phyloP scores from a whole-genome alignment of 2,888 invertebrate genomes.

The Temnothorax rugatulus region DNA sequence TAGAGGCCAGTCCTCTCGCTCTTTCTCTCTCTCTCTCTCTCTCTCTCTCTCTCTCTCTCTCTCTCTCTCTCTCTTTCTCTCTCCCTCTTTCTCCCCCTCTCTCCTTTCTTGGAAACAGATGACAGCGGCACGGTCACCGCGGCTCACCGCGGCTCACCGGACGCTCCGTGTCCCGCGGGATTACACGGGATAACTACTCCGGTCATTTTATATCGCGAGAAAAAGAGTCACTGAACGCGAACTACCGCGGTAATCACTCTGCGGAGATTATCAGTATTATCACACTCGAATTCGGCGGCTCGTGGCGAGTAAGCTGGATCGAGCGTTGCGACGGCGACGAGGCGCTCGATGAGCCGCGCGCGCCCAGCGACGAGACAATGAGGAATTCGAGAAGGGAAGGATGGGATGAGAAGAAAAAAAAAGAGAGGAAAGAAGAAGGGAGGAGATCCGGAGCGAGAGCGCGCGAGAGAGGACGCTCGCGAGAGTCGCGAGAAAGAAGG shows the following conservation, averaged over 20 bases:
- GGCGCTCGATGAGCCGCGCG: conserved; percentile 14
- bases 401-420: neutral
- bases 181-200: conserved; percentile 33
- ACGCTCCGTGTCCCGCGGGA: conserved; percentile 59
- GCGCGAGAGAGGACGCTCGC: no score
- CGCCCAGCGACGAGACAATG: conserved; percentile 17
- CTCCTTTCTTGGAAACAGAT: conserved; percentile 78
- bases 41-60: neutral
- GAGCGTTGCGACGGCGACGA: neutral
- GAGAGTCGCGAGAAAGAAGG: no score
- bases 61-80: neutral
- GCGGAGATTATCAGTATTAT: conserved; percentile 13
- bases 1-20: conserved; percentile 25
- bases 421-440: no score
- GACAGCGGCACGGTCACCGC: conserved; percentile 76
- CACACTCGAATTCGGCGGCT: conserved; percentile 57
- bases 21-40: conserved; percentile 27
- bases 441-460: neutral
- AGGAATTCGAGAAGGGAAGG: conserved; percentile 13
- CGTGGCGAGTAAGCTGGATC: neutral
- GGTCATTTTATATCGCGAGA: neutral
- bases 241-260: conserved; percentile 14
- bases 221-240: conserved; percentile 35
- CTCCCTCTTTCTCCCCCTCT: neutral
- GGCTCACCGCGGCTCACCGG: conserved; percentile 70